Conservation (phyloP, 1,140 invertebrate species). For the Zeugodacus cucurbitae region DNA sequence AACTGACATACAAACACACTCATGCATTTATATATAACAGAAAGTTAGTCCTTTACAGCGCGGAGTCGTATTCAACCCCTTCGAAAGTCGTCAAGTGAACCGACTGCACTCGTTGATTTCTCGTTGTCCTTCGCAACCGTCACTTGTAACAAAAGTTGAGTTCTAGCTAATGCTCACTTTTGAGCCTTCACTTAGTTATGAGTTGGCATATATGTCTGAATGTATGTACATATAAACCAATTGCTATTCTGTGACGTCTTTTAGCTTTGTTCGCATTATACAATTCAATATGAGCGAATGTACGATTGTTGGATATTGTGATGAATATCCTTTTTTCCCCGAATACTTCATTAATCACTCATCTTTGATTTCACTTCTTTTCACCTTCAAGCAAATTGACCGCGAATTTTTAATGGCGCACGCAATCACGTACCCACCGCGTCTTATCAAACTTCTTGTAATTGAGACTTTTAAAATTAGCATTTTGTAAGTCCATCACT, state of each 20-base stretch:
- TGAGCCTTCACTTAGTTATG: neutral
- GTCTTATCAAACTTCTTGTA: neutral
- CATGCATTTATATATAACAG: too few relatives aligned
- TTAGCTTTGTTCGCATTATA: neutral
- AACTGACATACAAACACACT: neutral
- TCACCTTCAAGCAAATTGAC: neutral
- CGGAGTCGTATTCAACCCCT: neutral
- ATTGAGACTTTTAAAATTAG: neutral
- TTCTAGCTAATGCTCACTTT: neutral
- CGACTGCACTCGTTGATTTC: neutral
- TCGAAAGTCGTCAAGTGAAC: neutral
- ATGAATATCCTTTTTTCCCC: slow-evolving; percentile 15
- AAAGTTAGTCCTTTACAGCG: neutral
- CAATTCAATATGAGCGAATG: neutral
- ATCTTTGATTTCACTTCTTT: neutral
- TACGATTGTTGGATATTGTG: neutral
- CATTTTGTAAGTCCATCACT: neutral
- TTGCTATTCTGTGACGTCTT: neutral
- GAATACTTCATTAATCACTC: neutral
- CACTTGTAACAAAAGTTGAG: neutral
- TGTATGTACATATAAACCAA: too few relatives aligned
- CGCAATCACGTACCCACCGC: neutral
- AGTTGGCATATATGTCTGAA: neutral
- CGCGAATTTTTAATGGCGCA: neutral
- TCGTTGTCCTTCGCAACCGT: neutral